These are phyloP conservation scores for Conops quadrifasciatus DNA, from an alignment of 2,888 invertebrate genomes.

Conservation along the genomic window DNA sequence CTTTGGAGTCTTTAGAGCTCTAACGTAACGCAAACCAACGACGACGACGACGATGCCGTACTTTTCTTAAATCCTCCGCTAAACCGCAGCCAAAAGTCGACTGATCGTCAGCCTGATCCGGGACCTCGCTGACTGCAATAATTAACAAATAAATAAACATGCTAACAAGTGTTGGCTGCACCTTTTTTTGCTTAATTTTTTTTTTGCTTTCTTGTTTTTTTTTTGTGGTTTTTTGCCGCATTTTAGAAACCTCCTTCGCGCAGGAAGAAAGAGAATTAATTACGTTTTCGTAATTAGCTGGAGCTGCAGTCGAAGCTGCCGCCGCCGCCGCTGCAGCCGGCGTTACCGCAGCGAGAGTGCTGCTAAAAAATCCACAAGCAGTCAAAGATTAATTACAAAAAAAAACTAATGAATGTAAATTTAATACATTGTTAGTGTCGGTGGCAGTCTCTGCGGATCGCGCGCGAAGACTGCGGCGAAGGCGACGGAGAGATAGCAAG, in stretches of 20 bases:
- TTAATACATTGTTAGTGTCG: slow-evolving; percentile 51
- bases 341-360: slow-evolving; percentile 11
- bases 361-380: slow-evolving; percentile 9
- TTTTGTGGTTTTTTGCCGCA: neutral
- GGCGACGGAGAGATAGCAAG: no score
- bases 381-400: slow-evolving; percentile 59
- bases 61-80: no score
- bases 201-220: slow-evolving; percentile 5
- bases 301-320: slow-evolving; percentile 19
- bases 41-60: no score
- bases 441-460: slow-evolving; percentile 10
- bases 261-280: slow-evolving; percentile 50
- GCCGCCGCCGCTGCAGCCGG: slow-evolving; percentile 1
- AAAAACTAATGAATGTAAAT: slow-evolving; percentile 60
- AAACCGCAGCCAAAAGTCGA: no score
- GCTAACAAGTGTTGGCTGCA: slow-evolving; percentile 31
- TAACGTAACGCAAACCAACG: no score
- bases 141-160: slow-evolving; percentile 37
- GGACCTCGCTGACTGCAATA: slow-evolving; percentile 34
- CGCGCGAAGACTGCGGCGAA: neutral
- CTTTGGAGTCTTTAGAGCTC: no score
- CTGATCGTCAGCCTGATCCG: no score
- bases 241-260: neutral
- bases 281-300: slow-evolving; percentile 59
- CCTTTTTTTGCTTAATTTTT: slow-evolving; percentile 34